phyloP scores from a whole-genome alignment of 2,888 invertebrate genomes.

The Chirona hameri region DNA sequence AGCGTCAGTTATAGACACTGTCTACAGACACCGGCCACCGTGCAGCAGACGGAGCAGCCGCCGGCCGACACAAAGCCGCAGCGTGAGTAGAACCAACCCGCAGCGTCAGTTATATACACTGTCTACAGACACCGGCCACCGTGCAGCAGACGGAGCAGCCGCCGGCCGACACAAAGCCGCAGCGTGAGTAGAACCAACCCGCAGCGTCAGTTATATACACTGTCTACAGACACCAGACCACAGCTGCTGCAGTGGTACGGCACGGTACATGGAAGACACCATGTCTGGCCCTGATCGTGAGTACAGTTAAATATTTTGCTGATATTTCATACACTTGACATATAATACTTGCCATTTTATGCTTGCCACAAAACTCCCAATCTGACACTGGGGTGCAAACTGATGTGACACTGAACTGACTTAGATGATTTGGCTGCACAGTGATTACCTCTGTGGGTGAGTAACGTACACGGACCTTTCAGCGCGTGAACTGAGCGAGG shows the following conservation, averaged over 20 bases:
- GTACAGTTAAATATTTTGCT: too few species aligned
- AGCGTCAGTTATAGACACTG: not conserved
- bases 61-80: not conserved
- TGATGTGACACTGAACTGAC: too few species aligned
- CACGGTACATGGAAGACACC: too few species aligned
- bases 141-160: slow-evolving; percentile 54
- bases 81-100: not conserved
- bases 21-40: slow-evolving; percentile 64
- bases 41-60: slow-evolving; percentile 50
- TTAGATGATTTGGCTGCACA: too few species aligned
- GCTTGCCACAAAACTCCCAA: too few species aligned
- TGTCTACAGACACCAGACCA: not conserved
- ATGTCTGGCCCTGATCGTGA: too few species aligned
- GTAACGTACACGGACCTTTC: slow-evolving; percentile 32
- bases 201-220: not conserved
- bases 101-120: not conserved
- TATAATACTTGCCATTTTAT: too few species aligned
- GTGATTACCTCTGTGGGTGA: too few species aligned
- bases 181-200: not conserved
- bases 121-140: slow-evolving; percentile 47
- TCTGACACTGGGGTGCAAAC: too few species aligned
- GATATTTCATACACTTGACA: too few species aligned
- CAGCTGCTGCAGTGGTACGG: too few species aligned
- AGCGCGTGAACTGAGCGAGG: slow-evolving; percentile 88
- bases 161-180: not conserved